phyloP scores from a whole-genome alignment of 2,888 invertebrate genomes.

The Cordylochernes scorpioides region DNA sequence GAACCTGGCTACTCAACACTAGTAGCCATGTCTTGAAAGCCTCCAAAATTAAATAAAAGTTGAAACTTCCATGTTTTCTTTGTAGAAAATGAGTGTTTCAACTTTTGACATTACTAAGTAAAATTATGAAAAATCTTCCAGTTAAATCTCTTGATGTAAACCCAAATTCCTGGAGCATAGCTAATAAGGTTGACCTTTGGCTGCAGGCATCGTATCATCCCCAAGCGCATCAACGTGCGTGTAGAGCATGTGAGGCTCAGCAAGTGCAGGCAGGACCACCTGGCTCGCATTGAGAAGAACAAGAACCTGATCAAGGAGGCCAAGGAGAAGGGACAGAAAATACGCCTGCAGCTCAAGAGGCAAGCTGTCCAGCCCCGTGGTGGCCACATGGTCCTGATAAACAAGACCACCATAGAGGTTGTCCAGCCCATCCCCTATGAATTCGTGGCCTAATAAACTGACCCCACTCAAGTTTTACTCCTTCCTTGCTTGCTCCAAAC shows the following conservation, averaged over 20 bases:
- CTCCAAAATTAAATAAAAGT: no score
- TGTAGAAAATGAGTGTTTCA: no score
- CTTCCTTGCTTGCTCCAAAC: no score
- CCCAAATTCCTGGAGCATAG: no score
- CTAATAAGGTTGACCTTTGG: no score
- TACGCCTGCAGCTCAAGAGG: constrained; percentile 38
- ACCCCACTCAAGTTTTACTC: no score
- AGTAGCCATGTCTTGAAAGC: no score
- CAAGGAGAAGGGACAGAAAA: constrained; percentile 39
- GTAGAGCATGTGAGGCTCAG: constrained; percentile 94
- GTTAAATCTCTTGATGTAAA: no score
- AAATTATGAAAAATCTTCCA: no score
- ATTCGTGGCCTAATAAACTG: constrained; percentile 90
- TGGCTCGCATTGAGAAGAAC: constrained; percentile 74
- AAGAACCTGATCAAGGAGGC: constrained; percentile 51
- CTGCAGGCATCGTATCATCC: constrained; percentile 51
- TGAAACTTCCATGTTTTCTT: no score
- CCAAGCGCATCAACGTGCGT: constrained; percentile 73
- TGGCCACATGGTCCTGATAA: constrained; percentile 55
- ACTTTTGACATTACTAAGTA: no score
- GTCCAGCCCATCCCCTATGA: constrained; percentile 89
- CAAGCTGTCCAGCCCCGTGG: constrained; percentile 45
- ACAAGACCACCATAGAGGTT: constrained; percentile 42
- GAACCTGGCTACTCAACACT: no score
- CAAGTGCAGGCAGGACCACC: constrained; percentile 80